Evolutionary conservation across 2,113 vertebrate species (phyloP).

Genomic region (Chamaea fasciata): DNA sequence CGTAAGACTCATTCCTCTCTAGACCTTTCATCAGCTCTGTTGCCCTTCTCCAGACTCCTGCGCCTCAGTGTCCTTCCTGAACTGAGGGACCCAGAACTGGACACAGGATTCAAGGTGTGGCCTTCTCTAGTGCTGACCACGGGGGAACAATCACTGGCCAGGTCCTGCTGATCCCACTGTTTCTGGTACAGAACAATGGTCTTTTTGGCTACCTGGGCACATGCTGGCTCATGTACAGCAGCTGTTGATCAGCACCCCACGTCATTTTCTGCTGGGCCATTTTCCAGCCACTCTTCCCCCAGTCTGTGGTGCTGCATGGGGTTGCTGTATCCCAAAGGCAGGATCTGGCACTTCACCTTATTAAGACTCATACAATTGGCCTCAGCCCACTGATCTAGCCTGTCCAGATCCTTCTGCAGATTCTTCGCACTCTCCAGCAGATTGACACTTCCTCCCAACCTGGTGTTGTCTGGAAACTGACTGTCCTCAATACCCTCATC

Average conservation of each 20-base stretch:
- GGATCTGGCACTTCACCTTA: neutral
- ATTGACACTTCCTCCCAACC: neutral
- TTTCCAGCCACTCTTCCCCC: neutral
- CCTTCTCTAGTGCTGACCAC: neutral
- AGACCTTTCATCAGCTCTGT: neutral
- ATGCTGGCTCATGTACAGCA: rapidly evolving
- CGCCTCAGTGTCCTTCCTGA: neutral
- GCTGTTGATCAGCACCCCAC: neutral
- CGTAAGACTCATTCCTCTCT: neutral
- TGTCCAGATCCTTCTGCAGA: neutral
- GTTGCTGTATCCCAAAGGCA: neutral
- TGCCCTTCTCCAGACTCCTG: neutral
- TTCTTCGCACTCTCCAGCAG: neutral
- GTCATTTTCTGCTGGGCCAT: neutral
- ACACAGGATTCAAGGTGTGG: neutral
- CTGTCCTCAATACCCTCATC: neutral
- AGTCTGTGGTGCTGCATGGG: neutral
- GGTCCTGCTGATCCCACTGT: neutral
- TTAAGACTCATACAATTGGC: neutral
- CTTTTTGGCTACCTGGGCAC: neutral
- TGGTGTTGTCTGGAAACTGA: neutral
- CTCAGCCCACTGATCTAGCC: neutral
- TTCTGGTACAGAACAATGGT: neutral
- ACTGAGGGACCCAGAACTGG: neutral
- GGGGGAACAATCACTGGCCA: neutral